Percentiles rank a stretch among this genome's conserved stretches.
These are phyloP conservation scores for Pteruthius melanotis DNA, from an alignment of 2,113 vertebrate species.

Conservation along the genomic window DNA sequence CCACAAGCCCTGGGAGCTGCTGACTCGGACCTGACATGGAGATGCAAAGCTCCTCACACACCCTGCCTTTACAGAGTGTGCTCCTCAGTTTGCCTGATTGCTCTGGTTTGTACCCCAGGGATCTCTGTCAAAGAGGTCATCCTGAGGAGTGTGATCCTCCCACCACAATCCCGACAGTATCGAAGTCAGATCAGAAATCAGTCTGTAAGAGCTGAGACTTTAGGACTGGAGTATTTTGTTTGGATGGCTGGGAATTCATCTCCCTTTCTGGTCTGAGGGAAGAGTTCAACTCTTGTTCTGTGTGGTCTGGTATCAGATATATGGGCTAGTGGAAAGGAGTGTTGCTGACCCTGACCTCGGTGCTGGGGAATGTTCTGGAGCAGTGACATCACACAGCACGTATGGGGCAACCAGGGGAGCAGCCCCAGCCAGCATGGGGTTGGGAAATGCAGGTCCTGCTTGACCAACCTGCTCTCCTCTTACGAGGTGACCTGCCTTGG, in stretches of 20 bases:
- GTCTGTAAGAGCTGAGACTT: not conserved
- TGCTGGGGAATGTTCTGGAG: not conserved
- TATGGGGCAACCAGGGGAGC: not conserved
- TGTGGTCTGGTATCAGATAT: not conserved
- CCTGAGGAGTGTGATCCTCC: not conserved
- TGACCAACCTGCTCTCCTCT: not conserved
- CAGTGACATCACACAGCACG: not conserved
- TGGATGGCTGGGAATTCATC: not conserved
- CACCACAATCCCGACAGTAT: not conserved
- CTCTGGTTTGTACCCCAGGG: not conserved
- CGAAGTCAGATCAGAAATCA: not conserved
- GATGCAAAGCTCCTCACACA: not conserved
- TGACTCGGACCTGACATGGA: not conserved
- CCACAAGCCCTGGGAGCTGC: not conserved
- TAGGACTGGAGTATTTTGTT: not conserved
- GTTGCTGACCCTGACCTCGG: accelerated
- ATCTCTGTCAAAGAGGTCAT: not conserved
- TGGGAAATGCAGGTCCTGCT: not conserved
- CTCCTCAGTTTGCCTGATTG: not conserved
- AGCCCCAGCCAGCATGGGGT: not conserved
- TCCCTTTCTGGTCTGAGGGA: not conserved
- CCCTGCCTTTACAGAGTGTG: not conserved
- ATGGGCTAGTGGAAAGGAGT: not conserved
- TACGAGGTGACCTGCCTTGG: not conserved
- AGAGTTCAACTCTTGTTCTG: not conserved